Percentiles rank a stretch among this genome's conserved stretches.
Evolutionary conservation across 2,888 invertebrate species (phyloP).

Genomic region (Oasisia sp.): DNA sequence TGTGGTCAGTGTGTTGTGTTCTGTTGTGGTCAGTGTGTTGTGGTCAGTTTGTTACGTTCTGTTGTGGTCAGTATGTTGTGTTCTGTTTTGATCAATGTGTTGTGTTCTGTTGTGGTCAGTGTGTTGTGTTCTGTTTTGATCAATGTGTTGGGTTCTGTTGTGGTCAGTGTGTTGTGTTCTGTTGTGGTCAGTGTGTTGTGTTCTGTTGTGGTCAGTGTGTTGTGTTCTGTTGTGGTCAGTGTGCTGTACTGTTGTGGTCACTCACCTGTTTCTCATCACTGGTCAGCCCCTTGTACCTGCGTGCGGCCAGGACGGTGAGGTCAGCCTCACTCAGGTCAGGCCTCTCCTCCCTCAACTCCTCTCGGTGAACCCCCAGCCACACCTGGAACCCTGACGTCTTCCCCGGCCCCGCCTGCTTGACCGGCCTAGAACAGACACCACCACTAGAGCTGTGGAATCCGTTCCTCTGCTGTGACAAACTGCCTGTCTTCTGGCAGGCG

Average conservation of each 20-base stretch:
- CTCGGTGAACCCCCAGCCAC: slow-evolving; percentile 54
- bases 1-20: too few relatives aligned
- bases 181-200: too few relatives aligned
- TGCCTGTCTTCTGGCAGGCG: too few relatives aligned
- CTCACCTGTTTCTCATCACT: slow-evolving; percentile 57
- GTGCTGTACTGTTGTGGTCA: slow-evolving; percentile 3
- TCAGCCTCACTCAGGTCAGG: slow-evolving; percentile 55
- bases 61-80: too few relatives aligned
- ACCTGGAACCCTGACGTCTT: slow-evolving; percentile 51
- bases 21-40: too few relatives aligned
- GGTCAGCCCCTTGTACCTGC: slow-evolving; percentile 50
- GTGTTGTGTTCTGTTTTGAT: background rate
- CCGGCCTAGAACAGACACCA: background rate
- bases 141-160: background rate
- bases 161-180: too few relatives aligned
- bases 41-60: too few relatives aligned
- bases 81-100: too few relatives aligned
- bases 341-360: slow-evolving; percentile 47
- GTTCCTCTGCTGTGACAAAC: too few relatives aligned
- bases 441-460: too few relatives aligned
- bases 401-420: background rate
- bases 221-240: background rate
- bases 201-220: too few relatives aligned
- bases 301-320: slow-evolving; percentile 49
- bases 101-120: too few relatives aligned